Evolutionary conservation across 2,888 invertebrate species (phyloP), one percentile per base, ranked within the genome.

Genomic region (Petrolisthes manimaculis): DNA sequence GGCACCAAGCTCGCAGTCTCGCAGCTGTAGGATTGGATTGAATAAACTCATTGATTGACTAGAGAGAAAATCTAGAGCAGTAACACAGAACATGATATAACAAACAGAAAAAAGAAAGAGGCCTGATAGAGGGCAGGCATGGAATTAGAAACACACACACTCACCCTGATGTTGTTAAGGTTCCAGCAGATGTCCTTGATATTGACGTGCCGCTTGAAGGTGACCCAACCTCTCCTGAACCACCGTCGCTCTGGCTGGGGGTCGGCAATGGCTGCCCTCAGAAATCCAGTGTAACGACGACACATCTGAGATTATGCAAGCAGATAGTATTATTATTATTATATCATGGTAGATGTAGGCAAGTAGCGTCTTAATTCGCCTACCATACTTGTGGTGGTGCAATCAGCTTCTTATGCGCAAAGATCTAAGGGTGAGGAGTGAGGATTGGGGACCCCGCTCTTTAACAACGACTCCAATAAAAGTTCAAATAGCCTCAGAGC

Each of bases 161-260:
- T 93, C 93, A 96, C 95, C 92, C 99, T 95, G 90, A 98, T 97
- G 92, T 97, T 98, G 93, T 99, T 99, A 75, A 99, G 95, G 93
- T 97, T 98, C 99, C 99, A 99, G 93, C 99, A 99, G 91, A 99
- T 99, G 93, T 99, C 99, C 93, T 99, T 99, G 91, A 99, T 99
- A 93, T 99, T 99, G 79, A 99, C 98, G 92, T 97, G 97, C 37
- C 98, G 95, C 91, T 97, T 96, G 93, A 99, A 99, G 0, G 99
- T 99, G 67, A 99, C 98, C 99, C 99, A 99, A 74, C 99, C 99
- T 82, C 99, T 95, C 18, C 99, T 95, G 93, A 97, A 97, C 96
- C 99, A 99, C 77, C 98, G 95, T 51, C 99, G 95, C 93, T 99
- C 99, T 0, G 98, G 97, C 92, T 98, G 95, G 0, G 99, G 99